Evolutionary conservation across 37 sponge, comb jelly and placozoan species (phyloP).

Genomic region (Ephydatia muelleri): DNA sequence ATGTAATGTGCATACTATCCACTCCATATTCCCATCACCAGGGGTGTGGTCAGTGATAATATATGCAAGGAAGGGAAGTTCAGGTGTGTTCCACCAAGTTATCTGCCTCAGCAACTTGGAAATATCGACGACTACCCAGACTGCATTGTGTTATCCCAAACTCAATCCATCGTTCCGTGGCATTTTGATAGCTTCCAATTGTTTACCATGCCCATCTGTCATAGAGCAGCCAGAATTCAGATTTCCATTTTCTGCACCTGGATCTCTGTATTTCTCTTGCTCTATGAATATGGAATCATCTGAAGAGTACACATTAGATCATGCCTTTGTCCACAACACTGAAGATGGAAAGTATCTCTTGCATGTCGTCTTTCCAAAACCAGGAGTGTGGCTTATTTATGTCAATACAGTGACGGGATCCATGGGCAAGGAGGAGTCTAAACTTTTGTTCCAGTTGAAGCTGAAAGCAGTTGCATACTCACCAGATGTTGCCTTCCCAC

Average conservation of each 20-base stretch:
- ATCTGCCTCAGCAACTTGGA: neutral
- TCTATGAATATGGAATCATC: neutral
- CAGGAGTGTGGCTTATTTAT: conserved; percentile 14
- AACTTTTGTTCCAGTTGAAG: neutral
- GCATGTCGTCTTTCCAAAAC: conserved; percentile 19
- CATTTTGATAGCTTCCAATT: neutral
- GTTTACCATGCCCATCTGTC: neutral
- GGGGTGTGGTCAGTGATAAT: conserved; percentile 16
- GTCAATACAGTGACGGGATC: neutral
- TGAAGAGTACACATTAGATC: neutral
- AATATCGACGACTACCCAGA: neutral
- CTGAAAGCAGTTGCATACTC: neutral
- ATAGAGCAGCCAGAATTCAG: neutral
- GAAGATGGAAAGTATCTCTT: neutral
- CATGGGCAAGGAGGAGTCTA: neutral
- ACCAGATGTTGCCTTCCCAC: neutral
- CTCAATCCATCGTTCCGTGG: conserved; percentile 4
- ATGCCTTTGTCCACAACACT: neutral
- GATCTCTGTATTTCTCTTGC: neutral
- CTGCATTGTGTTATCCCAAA: neutral
- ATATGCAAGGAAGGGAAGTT: neutral
- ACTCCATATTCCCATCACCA: neutral
- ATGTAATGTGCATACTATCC: neutral
- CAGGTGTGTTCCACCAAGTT: neutral
- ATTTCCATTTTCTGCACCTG: conserved; percentile 14